Conservation (phyloP, 1,140 invertebrate genomes). For the Heliconius congener region DNA sequence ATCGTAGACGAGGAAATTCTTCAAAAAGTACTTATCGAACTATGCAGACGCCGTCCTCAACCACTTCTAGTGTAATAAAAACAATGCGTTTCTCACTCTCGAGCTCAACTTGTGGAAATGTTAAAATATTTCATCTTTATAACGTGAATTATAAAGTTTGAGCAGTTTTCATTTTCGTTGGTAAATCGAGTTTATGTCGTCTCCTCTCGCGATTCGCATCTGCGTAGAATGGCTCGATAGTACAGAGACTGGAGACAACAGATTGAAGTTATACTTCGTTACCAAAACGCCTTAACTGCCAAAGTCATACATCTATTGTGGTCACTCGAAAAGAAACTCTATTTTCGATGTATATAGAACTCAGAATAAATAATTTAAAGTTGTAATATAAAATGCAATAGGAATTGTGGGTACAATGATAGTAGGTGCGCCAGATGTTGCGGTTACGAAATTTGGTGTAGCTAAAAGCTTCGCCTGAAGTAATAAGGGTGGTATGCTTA, state of each 20-base stretch:
- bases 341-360: conserved; percentile 16
- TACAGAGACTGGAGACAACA: conserved; percentile 66
- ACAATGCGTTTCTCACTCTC: background rate
- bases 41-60: background rate
- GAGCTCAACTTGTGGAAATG: conserved; percentile 2
- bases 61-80: background rate
- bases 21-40: background rate
- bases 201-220: conserved; percentile 65
- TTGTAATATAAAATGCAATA: conserved; percentile 65
- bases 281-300: conserved; percentile 55
- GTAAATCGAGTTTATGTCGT: conserved; percentile 67
- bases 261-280: conserved; percentile 61
- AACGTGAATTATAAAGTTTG: conserved; percentile 33
- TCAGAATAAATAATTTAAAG: conserved; percentile 38
- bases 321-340: conserved; percentile 36
- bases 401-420: conserved; percentile 49
- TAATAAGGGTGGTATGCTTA: conserved; percentile 55
- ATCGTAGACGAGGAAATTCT: background rate
- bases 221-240: conserved; percentile 69
- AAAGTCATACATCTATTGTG: conserved; percentile 35
- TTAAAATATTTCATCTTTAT: conserved; percentile 30
- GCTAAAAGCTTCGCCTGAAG: conserved; percentile 68
- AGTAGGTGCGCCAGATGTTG: conserved; percentile 74
- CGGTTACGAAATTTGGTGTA: conserved; percentile 72
- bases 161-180: conserved; percentile 65